phyloP scores from a whole-genome alignment of 2,113 vertebrate genomes.

The Bujurquina vittata region DNA sequence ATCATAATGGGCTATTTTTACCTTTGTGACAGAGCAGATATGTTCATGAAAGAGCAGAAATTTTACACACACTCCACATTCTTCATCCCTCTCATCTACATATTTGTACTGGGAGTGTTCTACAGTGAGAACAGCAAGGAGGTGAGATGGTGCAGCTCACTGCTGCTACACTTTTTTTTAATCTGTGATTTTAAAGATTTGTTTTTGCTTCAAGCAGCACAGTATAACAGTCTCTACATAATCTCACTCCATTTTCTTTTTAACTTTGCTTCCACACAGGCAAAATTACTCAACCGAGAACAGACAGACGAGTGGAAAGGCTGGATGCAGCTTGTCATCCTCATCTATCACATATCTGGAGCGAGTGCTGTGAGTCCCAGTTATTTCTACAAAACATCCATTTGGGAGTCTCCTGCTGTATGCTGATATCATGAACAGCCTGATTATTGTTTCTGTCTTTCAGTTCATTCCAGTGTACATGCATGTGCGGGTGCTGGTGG shows the following conservation, averaged over 20 bases:
- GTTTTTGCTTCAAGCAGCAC: background rate
- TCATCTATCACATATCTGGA: slow-evolving; percentile 98
- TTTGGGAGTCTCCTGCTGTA: background rate
- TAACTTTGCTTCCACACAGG: slow-evolving; percentile 76
- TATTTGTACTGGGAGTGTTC: slow-evolving; percentile 94
- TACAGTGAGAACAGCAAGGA: slow-evolving; percentile 96
- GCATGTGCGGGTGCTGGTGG: slow-evolving; percentile 96
- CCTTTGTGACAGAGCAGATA: slow-evolving; percentile 93
- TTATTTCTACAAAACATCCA: background rate
- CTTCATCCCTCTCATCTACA: slow-evolving; percentile 95
- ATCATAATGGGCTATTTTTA: slow-evolving; percentile 98
- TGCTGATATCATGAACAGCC: background rate
- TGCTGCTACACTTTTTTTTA: too few relatives aligned
- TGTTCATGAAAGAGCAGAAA: slow-evolving; percentile 99
- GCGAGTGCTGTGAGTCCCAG: slow-evolving; percentile 91
- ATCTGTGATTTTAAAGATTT: background rate
- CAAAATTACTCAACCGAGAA: slow-evolving; percentile 95
- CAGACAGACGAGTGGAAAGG: slow-evolving; percentile 99
- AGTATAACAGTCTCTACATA: background rate
- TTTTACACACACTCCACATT: slow-evolving; percentile 96
- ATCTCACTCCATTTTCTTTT: fast-evolving
- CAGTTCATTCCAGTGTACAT: slow-evolving; percentile 99
- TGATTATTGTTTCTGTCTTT: slow-evolving; percentile 22
- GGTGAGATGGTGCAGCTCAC: slow-evolving; percentile 76
- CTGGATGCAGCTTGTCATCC: slow-evolving; percentile 99